phyloP scores from a whole-genome alignment of 2,797 vertebrate genomes.

The Neosilurus mollespiculum region DNA sequence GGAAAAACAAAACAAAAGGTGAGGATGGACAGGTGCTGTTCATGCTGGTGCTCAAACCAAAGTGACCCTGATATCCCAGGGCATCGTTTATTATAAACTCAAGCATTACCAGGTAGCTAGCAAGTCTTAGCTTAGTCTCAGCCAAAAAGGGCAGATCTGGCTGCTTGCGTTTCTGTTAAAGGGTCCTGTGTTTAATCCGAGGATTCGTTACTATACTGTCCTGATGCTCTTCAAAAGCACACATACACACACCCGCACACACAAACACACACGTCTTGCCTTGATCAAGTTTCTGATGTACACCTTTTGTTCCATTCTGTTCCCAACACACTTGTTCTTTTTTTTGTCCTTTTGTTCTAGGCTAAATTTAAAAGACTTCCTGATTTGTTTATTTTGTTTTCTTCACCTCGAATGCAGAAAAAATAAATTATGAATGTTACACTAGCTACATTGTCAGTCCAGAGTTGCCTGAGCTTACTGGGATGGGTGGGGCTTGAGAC shows the following conservation, averaged over 20 bases:
- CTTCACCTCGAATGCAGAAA: slow-evolving; percentile 79
- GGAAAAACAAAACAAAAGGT: slow-evolving; percentile 13
- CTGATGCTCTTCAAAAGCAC: neutral
- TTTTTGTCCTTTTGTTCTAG: slow-evolving; percentile 54
- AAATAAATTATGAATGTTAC: slow-evolving; percentile 95
- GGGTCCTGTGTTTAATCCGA: slow-evolving; percentile 4
- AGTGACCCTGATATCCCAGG: slow-evolving; percentile 57
- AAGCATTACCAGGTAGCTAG: slow-evolving; percentile 58
- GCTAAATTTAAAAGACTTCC: slow-evolving; percentile 77
- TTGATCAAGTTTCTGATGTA: slow-evolving; percentile 21
- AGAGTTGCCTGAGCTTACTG: slow-evolving; percentile 89
- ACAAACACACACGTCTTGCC: slow-evolving; percentile 20
- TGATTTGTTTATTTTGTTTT: slow-evolving; percentile 71
- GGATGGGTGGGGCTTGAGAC: slow-evolving; percentile 40
- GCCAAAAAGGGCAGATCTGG: slow-evolving; percentile 50
- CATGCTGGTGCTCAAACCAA: slow-evolving; percentile 78
- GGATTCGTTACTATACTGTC: slow-evolving; percentile 45
- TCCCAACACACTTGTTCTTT: neutral
- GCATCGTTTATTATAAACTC: slow-evolving; percentile 62
- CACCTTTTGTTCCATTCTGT: slow-evolving; percentile 11
- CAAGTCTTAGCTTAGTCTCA: slow-evolving; percentile 19
- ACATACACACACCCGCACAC: slow-evolving; percentile 30
- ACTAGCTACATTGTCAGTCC: slow-evolving; percentile 90
- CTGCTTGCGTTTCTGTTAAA: slow-evolving; percentile 43
- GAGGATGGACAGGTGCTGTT: slow-evolving; percentile 62